Evolutionary conservation across 2,797 vertebrate species (phyloP).

Genomic region (Sorex maritimensis): DNA sequence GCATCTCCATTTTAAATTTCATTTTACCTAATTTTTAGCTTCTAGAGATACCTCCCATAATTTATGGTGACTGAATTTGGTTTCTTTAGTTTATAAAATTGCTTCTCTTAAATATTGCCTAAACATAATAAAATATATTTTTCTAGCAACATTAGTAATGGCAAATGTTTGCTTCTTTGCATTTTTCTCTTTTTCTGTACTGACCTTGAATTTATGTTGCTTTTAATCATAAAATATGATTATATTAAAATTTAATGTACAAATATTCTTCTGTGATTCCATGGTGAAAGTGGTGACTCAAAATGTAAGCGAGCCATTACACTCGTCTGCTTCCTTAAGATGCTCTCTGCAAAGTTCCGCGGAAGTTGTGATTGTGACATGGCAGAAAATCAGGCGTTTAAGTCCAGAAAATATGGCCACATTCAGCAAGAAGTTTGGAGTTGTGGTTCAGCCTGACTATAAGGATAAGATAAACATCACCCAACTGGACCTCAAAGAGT

Average conservation of each 20-base stretch:
- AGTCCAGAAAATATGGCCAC: conserved; percentile 81
- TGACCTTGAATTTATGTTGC: conserved; percentile 35
- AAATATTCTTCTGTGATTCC: conserved; percentile 67
- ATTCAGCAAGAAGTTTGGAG: conserved; percentile 77
- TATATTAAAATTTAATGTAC: conserved; percentile 54
- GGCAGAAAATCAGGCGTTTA: conserved; percentile 81
- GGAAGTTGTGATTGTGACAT: conserved; percentile 82
- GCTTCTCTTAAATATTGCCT: conserved; percentile 44
- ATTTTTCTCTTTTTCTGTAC: conserved; percentile 37
- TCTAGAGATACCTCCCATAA: conserved; percentile 1
- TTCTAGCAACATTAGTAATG: conserved; percentile 6
- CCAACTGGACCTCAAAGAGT: conserved; percentile 12
- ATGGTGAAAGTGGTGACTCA: conserved; percentile 77
- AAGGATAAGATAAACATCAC: conserved; percentile 65
- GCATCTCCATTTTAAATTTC: conserved; percentile 31
- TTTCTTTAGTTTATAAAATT: no score
- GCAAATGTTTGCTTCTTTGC: conserved; percentile 50
- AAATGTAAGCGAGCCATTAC: conserved; percentile 70
- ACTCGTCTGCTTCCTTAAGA: conserved; percentile 78
- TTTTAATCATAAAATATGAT: conserved; percentile 27
- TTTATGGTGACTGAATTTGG: no score
- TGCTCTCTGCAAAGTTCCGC: conserved; percentile 73
- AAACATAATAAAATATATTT: conserved; percentile 57
- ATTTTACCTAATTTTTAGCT: conserved; percentile 18
- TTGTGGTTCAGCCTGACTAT: conserved; percentile 72